Percentiles rank a stretch among this genome's conserved stretches.
Conservation (phyloP, 2,113 vertebrate genomes). For the Rynchops niger region DNA sequence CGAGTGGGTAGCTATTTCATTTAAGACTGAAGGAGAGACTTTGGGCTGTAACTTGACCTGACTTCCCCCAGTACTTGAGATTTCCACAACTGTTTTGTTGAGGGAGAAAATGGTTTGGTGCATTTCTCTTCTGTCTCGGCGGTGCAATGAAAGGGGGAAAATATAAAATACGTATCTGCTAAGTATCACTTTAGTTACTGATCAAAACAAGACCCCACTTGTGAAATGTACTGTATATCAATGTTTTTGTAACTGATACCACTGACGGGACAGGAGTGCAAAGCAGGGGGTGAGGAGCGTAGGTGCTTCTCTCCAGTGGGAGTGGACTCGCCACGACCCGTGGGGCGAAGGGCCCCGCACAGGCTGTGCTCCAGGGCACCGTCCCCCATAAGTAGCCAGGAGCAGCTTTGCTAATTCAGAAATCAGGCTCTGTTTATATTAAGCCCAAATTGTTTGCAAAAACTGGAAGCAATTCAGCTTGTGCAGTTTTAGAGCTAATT, state of each 20-base stretch:
- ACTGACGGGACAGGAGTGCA: not conserved
- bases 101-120: not conserved
- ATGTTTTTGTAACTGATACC: not conserved
- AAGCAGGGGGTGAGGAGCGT: not conserved
- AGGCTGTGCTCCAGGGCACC: not conserved
- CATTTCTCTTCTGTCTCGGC: not conserved
- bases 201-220: not conserved
- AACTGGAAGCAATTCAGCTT: slow-evolving; percentile 69
- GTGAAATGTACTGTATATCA: not conserved
- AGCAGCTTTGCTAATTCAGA: slow-evolving; percentile 54
- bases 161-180: not conserved
- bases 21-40: not conserved
- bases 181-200: not conserved
- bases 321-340: not conserved
- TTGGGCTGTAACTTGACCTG: slow-evolving; percentile 9
- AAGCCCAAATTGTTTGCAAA: slow-evolving; percentile 63
- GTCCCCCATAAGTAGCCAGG: slow-evolving; percentile 42
- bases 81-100: not conserved
- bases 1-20: not conserved
- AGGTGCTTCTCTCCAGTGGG: not conserved
- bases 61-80: not conserved
- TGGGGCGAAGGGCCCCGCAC: not conserved
- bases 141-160: not conserved
- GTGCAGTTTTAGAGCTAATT: slow-evolving; percentile 65
- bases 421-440: slow-evolving; percentile 58